phyloP scores from a whole-genome alignment of 2,888 invertebrate genomes.

The Mechanitis mazaeus region DNA sequence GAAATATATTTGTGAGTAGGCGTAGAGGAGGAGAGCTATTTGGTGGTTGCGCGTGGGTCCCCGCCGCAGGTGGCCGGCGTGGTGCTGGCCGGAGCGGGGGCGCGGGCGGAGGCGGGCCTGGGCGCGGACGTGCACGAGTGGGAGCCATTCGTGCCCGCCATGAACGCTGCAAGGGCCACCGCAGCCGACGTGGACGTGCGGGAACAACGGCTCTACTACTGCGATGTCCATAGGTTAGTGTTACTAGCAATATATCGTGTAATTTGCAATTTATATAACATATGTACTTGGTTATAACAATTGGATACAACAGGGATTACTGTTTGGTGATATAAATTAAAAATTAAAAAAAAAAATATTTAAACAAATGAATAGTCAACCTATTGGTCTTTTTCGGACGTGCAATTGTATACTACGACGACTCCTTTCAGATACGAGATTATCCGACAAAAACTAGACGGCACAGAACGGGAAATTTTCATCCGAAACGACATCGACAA shows the following conservation, averaged over 20 bases:
- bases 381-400: not conserved
- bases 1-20: constrained; percentile 43
- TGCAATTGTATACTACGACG: not conserved
- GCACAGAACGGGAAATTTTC: constrained; percentile 74
- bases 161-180: constrained; percentile 50
- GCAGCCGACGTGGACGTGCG: constrained; percentile 27
- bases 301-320: too few species aligned
- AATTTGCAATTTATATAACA: too few species aligned
- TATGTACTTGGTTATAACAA: too few species aligned
- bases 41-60: constrained; percentile 66
- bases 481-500: constrained; percentile 77
- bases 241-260: too few species aligned
- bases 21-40: constrained; percentile 77
- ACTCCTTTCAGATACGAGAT: constrained; percentile 71
- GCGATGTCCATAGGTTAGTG: constrained; percentile 28
- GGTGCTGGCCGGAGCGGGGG: constrained; percentile 48
- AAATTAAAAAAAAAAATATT: too few species aligned
- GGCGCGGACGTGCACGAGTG: constrained; percentile 48
- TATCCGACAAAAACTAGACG: constrained; percentile 79
- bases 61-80: constrained; percentile 85
- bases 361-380: too few species aligned
- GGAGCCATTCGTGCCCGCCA: constrained; percentile 83
- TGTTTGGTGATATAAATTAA: too few species aligned
- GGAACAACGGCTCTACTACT: constrained; percentile 29
- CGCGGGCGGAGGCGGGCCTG: constrained; percentile 78